A percentile compares a stretch with the other conserved stretches of the same genome.
Evolutionary conservation across 2,113 vertebrate genomes (phyloP).

Genomic region (Gymnogyps californianus): DNA sequence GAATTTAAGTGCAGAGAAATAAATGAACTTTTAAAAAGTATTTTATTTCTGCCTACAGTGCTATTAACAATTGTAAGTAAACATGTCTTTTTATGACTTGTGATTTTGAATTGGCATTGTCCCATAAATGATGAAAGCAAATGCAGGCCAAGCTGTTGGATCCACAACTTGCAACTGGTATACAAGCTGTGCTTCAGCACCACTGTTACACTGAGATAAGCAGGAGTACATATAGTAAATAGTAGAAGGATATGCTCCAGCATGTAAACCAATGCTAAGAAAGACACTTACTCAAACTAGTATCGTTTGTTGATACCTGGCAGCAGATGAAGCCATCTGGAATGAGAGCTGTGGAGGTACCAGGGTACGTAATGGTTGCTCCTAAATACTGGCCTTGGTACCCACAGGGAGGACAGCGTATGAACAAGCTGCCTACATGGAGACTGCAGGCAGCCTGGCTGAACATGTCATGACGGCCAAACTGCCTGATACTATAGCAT

Average conservation of each 20-base stretch:
- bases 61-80: not conserved
- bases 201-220: not conserved
- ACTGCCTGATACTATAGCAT: rapidly evolving
- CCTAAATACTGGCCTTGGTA: not conserved
- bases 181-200: not conserved
- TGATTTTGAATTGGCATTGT: not conserved
- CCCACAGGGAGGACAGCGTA: rapidly evolving
- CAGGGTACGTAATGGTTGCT: rapidly evolving
- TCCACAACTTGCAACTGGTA: not conserved
- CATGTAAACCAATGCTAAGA: not conserved
- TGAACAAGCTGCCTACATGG: rapidly evolving
- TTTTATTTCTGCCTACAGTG: not conserved
- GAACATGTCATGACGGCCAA: not conserved
- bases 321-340: not conserved
- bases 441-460: not conserved
- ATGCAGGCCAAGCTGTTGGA: not conserved
- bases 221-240: not conserved
- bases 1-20: not conserved
- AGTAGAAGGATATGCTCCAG: not conserved
- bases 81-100: not conserved
- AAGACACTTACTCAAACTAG: not conserved
- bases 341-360: not conserved
- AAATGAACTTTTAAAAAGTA: not conserved
- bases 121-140: not conserved
- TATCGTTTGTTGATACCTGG: not conserved